Percentiles rank a stretch among this genome's conserved stretches.
phyloP scores from a whole-genome alignment of 2,113 vertebrate species.

The Nycticebus coucang region DNA sequence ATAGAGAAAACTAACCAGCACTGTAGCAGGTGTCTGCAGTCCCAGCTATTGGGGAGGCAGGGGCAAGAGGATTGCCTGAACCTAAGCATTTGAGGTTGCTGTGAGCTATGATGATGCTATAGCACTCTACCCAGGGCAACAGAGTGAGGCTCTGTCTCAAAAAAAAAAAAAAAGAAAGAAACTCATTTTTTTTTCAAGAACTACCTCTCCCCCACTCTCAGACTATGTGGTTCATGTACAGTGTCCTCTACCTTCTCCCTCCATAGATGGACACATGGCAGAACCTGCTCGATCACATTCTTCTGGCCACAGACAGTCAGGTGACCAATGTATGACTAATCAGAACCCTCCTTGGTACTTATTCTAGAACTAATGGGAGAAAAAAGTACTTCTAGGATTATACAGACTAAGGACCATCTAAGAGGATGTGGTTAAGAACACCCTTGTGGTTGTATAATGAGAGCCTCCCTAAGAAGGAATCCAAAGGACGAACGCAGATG shows the following conservation, averaged over 20 bases:
- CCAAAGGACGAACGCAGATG: not conserved
- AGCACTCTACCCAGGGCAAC: too few species aligned
- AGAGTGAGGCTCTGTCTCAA: too few species aligned
- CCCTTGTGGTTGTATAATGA: not conserved
- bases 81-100: too few species aligned
- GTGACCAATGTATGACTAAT: not conserved
- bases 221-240: not conserved
- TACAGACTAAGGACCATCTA: not conserved
- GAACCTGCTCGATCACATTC: not conserved
- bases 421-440: not conserved
- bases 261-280: not conserved
- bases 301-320: not conserved
- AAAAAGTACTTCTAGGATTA: not conserved
- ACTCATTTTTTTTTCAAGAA: conserved; percentile 7
- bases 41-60: too few species aligned
- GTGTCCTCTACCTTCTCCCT: not conserved
- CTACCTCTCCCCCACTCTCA: not conserved
- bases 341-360: not conserved
- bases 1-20: too few species aligned
- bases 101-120: too few species aligned
- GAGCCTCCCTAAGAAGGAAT: not conserved
- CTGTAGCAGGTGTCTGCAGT: too few species aligned
- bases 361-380: not conserved
- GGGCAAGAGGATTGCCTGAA: too few species aligned
- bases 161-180: not conserved